These are phyloP conservation scores for Cydia pomonella DNA, from an alignment of 1,140 invertebrate species.

Conservation along the genomic window DNA sequence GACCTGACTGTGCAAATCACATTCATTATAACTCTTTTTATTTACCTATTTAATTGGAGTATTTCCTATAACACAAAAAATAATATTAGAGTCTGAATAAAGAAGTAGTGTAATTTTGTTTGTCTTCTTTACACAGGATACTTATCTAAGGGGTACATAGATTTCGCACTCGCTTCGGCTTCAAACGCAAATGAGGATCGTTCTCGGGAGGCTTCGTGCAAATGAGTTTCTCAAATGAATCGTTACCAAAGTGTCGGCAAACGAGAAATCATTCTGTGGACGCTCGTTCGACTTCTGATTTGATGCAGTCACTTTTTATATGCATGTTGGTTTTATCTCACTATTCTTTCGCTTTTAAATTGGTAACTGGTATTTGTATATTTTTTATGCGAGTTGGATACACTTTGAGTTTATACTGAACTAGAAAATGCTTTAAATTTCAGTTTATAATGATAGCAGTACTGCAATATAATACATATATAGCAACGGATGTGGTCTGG, in stretches of 20 bases:
- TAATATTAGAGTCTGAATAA: neutral
- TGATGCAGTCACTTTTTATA: slow-evolving; percentile 43
- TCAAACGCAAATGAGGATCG: slow-evolving; percentile 65
- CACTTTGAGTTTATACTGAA: neutral
- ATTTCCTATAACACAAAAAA: too few relatives aligned
- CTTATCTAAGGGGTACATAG: slow-evolving; percentile 21
- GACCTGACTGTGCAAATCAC: too few relatives aligned
- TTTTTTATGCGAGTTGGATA: neutral
- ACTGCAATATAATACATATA: too few relatives aligned
- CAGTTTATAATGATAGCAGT: too few relatives aligned
- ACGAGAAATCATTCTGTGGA: slow-evolving; percentile 57
- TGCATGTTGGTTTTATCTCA: slow-evolving; percentile 9
- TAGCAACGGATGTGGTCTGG: too few relatives aligned
- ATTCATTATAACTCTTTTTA: too few relatives aligned
- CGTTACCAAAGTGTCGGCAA: slow-evolving; percentile 60
- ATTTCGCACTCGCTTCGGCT: slow-evolving; percentile 39
- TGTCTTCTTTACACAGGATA: slow-evolving; percentile 24
- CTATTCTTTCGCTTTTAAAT: neutral
- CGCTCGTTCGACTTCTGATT: slow-evolving; percentile 56
- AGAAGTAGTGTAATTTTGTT: slow-evolving; percentile 18
- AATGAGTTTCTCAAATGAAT: slow-evolving; percentile 72
- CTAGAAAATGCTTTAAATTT: too few relatives aligned
- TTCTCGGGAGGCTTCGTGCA: slow-evolving; percentile 55
- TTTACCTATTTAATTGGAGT: too few relatives aligned
- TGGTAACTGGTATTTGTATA: neutral